Base-by-base conservation (phyloP, 2,888 invertebrate genomes). In the Trichogramma dendrolimi region DNA sequence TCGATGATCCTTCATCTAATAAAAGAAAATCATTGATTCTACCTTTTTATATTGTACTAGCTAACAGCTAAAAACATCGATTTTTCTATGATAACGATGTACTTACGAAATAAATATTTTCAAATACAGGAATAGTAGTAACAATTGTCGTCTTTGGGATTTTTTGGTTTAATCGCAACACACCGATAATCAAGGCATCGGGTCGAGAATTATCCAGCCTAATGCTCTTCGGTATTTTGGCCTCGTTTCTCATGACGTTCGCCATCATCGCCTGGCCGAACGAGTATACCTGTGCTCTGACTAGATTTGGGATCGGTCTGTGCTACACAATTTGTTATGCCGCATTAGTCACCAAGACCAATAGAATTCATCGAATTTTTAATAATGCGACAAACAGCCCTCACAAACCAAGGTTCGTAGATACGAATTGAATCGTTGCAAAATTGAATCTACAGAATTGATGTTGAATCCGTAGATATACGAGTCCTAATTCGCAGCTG, bases 181-280 rank as follows among this genome's bases (percentile, higher is more conserved):
- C 84, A 0, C 84, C 84, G 2, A 79, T 85, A 57, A 83, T 85
- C 66, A 84, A 83, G 68, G 84, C 84, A 0, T 81, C 83, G 1
- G 83, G 83, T 2, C 76, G 83, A 39, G 84, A 84, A 67, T 73
- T 84, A 7, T 83, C 82, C 57, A 81, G 80, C 51, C 72, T 83
- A 2, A 71, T 84, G 39, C 73, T 85, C 10, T 62, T 80, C 39
- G 83, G 83, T 4, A 82, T 82, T 47, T 73, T 82, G 44, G 72
- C 82, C 6, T 83, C 83, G 4, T 84, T 82, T 71, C 69, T 76
- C 4, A 80, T 82, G 68, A 82, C 83, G 1, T 84, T 83, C 68
- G 78, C 82, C 11, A 79, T 84, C 58, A 81, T 84, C 10, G 79
- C 82, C 2, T 79, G 80, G 47, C 84, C 84, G 0, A 78, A 75